Evolutionary conservation across 2,888 invertebrate genomes (phyloP), one percentile per base, ranked within the genome.

Genomic region (Prostheceraeus crozeri): DNA sequence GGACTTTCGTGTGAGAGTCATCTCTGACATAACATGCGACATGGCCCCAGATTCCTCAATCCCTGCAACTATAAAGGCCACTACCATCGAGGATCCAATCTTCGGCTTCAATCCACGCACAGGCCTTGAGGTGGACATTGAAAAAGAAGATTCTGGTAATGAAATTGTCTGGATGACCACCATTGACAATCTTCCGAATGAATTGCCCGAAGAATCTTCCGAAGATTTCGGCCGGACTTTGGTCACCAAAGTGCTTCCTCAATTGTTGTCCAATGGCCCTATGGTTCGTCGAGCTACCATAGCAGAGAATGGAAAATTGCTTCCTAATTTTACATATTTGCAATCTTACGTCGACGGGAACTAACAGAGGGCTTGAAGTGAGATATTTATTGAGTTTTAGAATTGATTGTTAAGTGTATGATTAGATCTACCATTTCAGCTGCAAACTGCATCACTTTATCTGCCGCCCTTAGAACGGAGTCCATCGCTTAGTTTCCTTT

Each of bases 21-120:
- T 36, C 36, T 16, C 16, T 19, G 36, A 36, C 36, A 4, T 36
- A 16, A 36, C 36, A 16, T 36, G 36, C 36, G 36, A 36, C 36
- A 36, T 36, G 16, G 36, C 36, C 36, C 36, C 36, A 19, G 36
- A 19, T 16, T 16, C 36, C 3, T 36, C 36, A 19, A 16, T 36
- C 16, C 36, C 36, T 16, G 16, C 36, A 16, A 36, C 36, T 4
- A 4, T 36, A 4, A 16, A 19, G 4, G 36, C 36, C 36, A 36
- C 36, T 19, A 36, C 36, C 36, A 19, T 36, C 16, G 36, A 2
- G 2, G 36, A 36, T 4, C 36, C 36, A 16, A 4, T 36, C 3
- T 36, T 36, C 36, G 19, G 16, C 36, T 36, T 36, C 36, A 19
- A 36, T 19, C 36, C 36, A 3, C 4, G 3, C 36, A 36, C 16